Conservation (phyloP, 1,140 invertebrate species). For the Aleiodes sp. region DNA sequence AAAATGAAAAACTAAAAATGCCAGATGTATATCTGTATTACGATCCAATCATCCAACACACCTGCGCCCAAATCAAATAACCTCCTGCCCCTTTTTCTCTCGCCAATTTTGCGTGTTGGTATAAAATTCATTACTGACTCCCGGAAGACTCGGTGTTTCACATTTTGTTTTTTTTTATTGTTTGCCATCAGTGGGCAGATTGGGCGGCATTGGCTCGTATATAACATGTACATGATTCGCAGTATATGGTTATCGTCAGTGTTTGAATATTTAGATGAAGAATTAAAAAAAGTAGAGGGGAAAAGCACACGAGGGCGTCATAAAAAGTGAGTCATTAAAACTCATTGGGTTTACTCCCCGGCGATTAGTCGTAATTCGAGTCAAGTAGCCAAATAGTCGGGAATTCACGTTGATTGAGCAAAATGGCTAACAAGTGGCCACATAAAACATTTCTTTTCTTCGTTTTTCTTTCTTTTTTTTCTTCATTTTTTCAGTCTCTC, state of each 20-base stretch:
- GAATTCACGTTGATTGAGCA: constrained; percentile 29
- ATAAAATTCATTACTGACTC: neutral
- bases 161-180: neutral
- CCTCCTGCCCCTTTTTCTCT: neutral
- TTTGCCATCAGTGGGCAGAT: neutral
- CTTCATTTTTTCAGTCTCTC: neutral
- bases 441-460: neutral
- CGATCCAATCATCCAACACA: constrained; percentile 11
- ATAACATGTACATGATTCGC: neutral
- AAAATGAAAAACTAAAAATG: neutral
- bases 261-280: no score
- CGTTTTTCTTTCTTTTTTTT: neutral
- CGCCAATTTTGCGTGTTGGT: no score
- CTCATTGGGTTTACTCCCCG: neutral
- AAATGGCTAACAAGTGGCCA: constrained; percentile 5
- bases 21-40: neutral
- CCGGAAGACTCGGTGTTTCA: neutral
- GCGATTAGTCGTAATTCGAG: constrained; percentile 35
- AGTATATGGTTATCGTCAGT: constrained; percentile 2
- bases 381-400: constrained; percentile 34
- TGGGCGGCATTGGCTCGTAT: neutral
- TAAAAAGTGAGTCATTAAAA: constrained; percentile 25
- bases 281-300: no score
- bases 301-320: neutral
- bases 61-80: constrained; percentile 18